Evolutionary conservation across 2,113 vertebrate genomes (phyloP).

Genomic region (Aplodontia rufa): DNA sequence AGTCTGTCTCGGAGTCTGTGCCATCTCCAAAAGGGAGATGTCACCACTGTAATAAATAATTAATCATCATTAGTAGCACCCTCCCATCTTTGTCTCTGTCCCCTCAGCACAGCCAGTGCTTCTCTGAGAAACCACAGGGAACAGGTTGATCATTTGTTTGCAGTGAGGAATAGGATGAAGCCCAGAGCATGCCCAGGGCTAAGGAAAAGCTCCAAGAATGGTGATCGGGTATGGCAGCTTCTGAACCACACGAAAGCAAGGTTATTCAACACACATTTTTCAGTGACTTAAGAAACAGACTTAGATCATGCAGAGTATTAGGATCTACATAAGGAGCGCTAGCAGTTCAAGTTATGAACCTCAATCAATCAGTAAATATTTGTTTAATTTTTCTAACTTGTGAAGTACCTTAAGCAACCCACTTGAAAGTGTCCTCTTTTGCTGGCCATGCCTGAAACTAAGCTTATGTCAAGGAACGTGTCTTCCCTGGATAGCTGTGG

Average conservation of each 20-base stretch:
- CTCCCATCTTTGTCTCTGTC: background rate
- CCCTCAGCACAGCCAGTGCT: background rate
- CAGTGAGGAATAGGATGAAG: background rate
- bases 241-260: background rate
- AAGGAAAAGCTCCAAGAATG: background rate
- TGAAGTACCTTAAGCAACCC: background rate
- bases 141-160: background rate
- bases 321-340: background rate
- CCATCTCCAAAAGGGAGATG: background rate
- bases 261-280: constrained; percentile 10
- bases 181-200: background rate
- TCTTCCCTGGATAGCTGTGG: background rate
- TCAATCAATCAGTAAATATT: background rate
- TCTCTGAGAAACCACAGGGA: background rate
- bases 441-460: background rate
- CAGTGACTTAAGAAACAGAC: background rate
- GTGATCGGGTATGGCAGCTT: background rate
- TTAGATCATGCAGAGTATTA: background rate
- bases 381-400: background rate
- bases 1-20: background rate
- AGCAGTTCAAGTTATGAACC: background rate
- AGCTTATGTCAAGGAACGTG: background rate
- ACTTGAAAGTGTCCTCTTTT: background rate
- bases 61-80: constrained; percentile 61
- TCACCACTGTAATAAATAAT: constrained; percentile 52